Base-by-base conservation (phyloP, 1,140 invertebrate genomes). In the Musca domestica region DNA sequence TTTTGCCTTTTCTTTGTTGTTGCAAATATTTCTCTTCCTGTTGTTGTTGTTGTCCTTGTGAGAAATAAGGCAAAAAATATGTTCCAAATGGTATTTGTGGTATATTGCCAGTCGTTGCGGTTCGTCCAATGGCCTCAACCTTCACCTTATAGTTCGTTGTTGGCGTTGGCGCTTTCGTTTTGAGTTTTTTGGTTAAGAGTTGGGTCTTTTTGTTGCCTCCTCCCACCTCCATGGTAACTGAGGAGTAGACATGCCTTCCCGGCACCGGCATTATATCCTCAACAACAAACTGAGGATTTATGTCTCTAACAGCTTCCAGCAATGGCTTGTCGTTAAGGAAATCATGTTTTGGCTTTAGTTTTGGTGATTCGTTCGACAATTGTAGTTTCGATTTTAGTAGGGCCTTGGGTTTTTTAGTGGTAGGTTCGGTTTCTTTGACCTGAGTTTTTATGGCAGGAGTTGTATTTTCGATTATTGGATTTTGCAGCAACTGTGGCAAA, bases 91-190 rank as follows among this genome's bases (percentile, higher is more conserved):
- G 76, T 34, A 80, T 81, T 65, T 83, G 52, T 68, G 75, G 74
- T 73, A 81, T 74, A 69, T 73, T 71, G 34, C 56, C 70, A 25
- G 73, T 52, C 66, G 70, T 74, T 71, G 74, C 54, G 23, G 80
- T 82, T 67, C 69, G 72, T 72, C 77, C 69, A 64, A 74, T 80
- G 74, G 83, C 68, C 72, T 80, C 74, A 65, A 77, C 73, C 77
- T 83, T 77, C 12, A 63, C 41, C 30, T 63, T 7, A 19, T 20
- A 27, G 15, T 25, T n/a, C n/a, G n/a, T 58, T 15, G 27, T 30
- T 12, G 15, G 5, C 10, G 52, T 27, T 58, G n/a, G n/a, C n/a
- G 22, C n/a, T 17, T 66, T 66, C 17, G 23, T 47, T 34, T 52
- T 52, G 10, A 23, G 47, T 48, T 58, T 58, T 27, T 4, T 17